These are phyloP conservation scores for Caenorhabditis uteleia DNA, from an alignment of 2,888 invertebrate genomes.

Conservation along the genomic window DNA sequence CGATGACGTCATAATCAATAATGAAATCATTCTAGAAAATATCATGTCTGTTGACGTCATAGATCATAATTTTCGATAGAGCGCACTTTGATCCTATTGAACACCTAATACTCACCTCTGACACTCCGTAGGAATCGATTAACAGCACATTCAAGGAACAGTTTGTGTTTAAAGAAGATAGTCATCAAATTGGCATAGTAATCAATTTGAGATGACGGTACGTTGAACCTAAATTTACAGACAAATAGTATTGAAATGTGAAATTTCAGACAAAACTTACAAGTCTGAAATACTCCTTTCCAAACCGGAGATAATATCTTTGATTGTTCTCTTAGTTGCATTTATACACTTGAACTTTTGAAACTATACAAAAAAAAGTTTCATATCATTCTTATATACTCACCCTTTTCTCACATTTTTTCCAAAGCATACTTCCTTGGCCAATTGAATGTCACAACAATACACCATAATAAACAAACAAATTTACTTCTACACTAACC, in stretches of 20 bases:
- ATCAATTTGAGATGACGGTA: neutral
- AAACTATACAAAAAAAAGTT: neutral
- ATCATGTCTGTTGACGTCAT: no score
- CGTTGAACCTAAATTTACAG: constrained; percentile 2
- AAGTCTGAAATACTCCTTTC: constrained; percentile 22
- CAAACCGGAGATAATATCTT: constrained; percentile 2
- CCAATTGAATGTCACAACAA: constrained; percentile 27
- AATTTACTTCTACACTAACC: no score
- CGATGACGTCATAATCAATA: no score
- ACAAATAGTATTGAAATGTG: neutral
- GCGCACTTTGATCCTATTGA: no score
- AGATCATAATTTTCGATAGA: no score
- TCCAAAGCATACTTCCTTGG: constrained; percentile 17
- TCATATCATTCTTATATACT: neutral
- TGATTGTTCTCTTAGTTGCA: neutral
- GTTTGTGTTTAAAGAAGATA: constrained; percentile 10
- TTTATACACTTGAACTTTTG: constrained; percentile 4
- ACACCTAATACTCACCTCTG: constrained; percentile 21
- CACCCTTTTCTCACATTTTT: constrained; percentile 7
- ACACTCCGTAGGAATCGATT: constrained; percentile 17
- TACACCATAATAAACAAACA: neutral
- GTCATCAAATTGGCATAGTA: constrained; percentile 20
- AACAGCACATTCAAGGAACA: constrained; percentile 24
- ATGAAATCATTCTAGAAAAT: no score
- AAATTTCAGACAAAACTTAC: constrained; percentile 4